These are phyloP conservation scores for Emys orbicularis DNA, from an alignment of 2,797 vertebrate genomes.

Conservation along the genomic window DNA sequence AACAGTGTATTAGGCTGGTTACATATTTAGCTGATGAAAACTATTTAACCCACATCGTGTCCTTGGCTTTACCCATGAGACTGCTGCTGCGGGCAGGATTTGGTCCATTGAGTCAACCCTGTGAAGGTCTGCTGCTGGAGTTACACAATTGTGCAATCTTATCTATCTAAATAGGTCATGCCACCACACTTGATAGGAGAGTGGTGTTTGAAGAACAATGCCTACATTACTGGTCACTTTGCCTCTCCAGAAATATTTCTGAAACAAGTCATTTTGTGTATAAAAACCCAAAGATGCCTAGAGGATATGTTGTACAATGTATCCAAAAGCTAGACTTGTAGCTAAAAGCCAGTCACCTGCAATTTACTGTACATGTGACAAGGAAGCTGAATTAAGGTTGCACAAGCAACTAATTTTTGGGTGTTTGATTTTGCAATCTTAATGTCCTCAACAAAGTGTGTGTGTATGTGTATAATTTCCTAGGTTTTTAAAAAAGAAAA, in stretches of 20 bases:
- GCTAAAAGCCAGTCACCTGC: not conserved
- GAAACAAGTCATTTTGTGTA: not conserved
- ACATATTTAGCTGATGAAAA: not conserved
- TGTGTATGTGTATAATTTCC: not conserved
- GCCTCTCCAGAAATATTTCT: not conserved
- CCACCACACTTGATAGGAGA: conserved; percentile 13
- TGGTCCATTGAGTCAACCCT: not conserved
- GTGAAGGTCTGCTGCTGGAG: conserved; percentile 4
- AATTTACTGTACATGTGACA: not conserved
- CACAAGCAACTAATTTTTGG: not conserved
- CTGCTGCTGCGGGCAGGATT: not conserved
- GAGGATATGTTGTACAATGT: not conserved
- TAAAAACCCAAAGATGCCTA: not conserved
- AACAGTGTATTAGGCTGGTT: conserved; percentile 45
- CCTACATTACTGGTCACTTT: not conserved
- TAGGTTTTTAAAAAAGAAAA: too few species aligned
- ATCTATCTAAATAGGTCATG: conserved; percentile 16
- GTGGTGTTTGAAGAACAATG: not conserved
- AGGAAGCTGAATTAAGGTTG: not conserved
- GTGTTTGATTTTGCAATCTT: not conserved
- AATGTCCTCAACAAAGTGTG: too few species aligned
- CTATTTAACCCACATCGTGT: conserved; percentile 13
- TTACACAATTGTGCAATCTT: conserved; percentile 26
- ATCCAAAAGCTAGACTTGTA: not conserved
- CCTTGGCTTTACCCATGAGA: conserved; percentile 16